phyloP scores from a whole-genome alignment of 2,113 vertebrate species.

The Scomber colias region DNA sequence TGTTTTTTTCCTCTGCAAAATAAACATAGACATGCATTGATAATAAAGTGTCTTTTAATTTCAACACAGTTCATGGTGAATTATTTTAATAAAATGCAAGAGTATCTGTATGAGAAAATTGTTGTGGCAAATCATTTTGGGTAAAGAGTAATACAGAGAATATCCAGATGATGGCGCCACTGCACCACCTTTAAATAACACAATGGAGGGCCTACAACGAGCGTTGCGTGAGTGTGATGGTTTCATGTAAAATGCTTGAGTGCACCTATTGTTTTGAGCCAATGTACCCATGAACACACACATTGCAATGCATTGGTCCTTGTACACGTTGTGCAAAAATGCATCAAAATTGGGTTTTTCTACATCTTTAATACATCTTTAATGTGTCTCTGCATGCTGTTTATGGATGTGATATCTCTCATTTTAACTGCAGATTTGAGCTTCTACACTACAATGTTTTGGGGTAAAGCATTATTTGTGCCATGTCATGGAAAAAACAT shows the following conservation, averaged over 20 bases:
- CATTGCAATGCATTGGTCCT: background rate
- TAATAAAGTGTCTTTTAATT: too few relatives aligned
- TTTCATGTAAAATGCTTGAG: conserved; percentile 13
- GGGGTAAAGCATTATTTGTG: conserved; percentile 25
- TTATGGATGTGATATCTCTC: background rate
- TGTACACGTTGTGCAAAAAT: background rate
- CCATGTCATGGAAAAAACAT: conserved; percentile 13
- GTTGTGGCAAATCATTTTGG: background rate
- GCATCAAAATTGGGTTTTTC: background rate
- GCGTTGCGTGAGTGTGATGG: background rate
- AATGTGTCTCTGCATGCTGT: background rate
- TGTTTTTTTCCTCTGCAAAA: too few relatives aligned
- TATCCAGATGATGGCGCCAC: conserved; percentile 43
- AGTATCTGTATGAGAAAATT: too few relatives aligned
- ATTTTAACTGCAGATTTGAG: background rate
- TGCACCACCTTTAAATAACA: background rate
- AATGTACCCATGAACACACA: background rate
- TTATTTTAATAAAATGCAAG: too few relatives aligned
- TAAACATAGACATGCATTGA: too few relatives aligned
- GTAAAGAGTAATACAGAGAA: conserved; percentile 18
- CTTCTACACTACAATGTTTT: background rate
- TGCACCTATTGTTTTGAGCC: conserved; percentile 31
- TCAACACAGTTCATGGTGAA: too few relatives aligned
- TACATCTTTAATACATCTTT: background rate
- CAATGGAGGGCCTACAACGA: background rate